Percentiles rank a stretch among this genome's conserved stretches.
phyloP scores from a whole-genome alignment of 2,113 vertebrate genomes.

The Heliornis fulica region DNA sequence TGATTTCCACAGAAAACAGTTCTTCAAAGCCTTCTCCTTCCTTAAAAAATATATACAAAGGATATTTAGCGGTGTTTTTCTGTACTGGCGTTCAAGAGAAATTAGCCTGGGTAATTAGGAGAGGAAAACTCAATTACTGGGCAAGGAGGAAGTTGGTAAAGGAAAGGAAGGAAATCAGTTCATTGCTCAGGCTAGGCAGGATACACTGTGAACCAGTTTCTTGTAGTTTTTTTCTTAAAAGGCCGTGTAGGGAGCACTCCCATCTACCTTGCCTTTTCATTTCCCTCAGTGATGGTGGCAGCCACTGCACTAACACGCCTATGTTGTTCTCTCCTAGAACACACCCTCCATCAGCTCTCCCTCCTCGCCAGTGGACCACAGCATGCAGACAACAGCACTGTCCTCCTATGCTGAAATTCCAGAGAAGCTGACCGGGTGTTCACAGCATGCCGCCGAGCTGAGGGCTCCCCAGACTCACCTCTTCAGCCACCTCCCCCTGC shows the following conservation, averaged over 20 bases:
- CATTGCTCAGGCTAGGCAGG: background rate
- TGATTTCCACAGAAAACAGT: background rate
- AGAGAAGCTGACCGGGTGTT: conserved; percentile 63
- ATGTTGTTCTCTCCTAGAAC: conserved; percentile 54
- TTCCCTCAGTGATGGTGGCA: fast-evolving
- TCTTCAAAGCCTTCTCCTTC: background rate
- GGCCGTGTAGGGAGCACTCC: background rate
- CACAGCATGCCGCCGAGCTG: background rate
- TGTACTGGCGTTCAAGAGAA: background rate
- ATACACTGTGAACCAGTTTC: background rate
- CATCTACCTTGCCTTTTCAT: background rate
- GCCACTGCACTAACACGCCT: background rate
- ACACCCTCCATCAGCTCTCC: background rate
- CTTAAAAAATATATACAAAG: background rate
- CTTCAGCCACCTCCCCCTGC: conserved; percentile 94
- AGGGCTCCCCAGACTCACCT: conserved; percentile 77
- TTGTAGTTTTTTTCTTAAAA: background rate
- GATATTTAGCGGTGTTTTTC: background rate
- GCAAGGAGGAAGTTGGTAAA: background rate
- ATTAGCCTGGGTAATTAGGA: background rate
- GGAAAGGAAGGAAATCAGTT: conserved; percentile 20
- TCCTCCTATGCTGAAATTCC: background rate
- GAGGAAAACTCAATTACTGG: conserved; percentile 23
- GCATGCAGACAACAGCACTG: conserved; percentile 53
- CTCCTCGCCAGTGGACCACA: conserved; percentile 53